phyloP scores from a whole-genome alignment of 2,888 invertebrate species.

The Saturnia pavonia region DNA sequence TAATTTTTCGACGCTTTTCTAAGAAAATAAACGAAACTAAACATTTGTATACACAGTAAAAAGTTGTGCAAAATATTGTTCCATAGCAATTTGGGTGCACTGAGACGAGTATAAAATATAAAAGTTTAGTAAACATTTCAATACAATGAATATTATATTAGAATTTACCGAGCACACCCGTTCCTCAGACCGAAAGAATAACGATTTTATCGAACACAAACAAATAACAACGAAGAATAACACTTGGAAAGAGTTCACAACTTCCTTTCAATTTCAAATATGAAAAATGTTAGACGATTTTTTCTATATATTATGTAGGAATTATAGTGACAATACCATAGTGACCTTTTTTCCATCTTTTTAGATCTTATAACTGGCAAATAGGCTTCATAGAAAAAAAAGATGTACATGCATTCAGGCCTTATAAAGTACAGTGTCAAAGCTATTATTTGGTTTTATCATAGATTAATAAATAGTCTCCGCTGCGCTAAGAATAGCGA shows the following conservation, averaged over 20 bases:
- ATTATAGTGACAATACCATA: too few species aligned
- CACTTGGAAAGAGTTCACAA: neutral
- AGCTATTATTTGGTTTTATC: too few species aligned
- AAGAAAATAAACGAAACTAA: neutral
- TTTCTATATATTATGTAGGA: too few species aligned
- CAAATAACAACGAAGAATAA: neutral
- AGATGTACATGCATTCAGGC: too few species aligned
- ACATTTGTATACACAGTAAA: neutral
- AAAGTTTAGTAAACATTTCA: constrained; percentile 4
- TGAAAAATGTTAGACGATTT: neutral
- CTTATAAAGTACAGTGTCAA: too few species aligned
- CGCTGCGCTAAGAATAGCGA: too few species aligned
- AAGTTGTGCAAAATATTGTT: constrained; percentile 1
- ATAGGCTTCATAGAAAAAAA: too few species aligned
- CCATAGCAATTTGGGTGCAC: neutral
- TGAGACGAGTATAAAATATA: neutral
- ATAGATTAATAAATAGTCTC: too few species aligned
- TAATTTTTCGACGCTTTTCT: neutral
- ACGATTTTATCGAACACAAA: constrained; percentile 5
- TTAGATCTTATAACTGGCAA: too few species aligned
- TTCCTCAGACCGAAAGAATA: too few species aligned
- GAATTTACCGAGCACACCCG: neutral
- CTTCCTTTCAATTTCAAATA: neutral
- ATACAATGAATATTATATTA: neutral
- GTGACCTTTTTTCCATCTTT: too few species aligned